phyloP scores from a whole-genome alignment of 2,797 vertebrate genomes.

The Lutjanus argentimaculatus region DNA sequence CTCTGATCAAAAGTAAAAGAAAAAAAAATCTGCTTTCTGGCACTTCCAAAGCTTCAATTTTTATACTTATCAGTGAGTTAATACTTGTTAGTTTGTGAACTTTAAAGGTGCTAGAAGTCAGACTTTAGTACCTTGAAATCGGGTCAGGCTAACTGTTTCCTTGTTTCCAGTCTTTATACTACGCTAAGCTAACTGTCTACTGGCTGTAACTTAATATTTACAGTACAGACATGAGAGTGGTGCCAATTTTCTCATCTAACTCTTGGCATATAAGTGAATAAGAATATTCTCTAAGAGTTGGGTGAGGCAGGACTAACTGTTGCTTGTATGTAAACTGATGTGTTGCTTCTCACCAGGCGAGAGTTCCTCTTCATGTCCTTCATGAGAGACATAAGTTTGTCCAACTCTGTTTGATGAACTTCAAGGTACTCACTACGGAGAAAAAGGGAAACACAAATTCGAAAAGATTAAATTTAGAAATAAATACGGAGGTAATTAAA shows the following conservation, averaged over 20 bases:
- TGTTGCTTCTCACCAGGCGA: constrained; percentile 90
- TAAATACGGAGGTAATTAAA: neutral
- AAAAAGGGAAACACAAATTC: neutral
- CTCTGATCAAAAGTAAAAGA: too few relatives aligned
- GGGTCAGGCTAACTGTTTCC: too few relatives aligned
- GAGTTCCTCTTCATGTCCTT: constrained; percentile 99
- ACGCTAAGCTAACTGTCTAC: neutral
- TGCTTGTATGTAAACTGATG: neutral
- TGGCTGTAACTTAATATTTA: neutral
- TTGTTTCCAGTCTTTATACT: neutral
- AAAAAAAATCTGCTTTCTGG: too few relatives aligned
- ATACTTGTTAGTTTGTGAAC: too few relatives aligned
- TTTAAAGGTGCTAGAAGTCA: too few relatives aligned
- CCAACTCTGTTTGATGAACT: constrained; percentile 95
- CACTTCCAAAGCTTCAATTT: too few relatives aligned
- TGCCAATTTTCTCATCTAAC: neutral
- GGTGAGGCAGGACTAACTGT: neutral
- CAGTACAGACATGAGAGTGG: neutral
- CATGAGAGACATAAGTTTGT: constrained; percentile 94
- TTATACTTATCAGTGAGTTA: too few relatives aligned
- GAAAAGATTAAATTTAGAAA: neutral
- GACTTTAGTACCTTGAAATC: too few relatives aligned
- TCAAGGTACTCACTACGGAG: constrained; percentile 94
- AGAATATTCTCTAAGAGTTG: neutral
- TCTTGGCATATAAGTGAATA: neutral